These are phyloP conservation scores for Ptyas mucosa DNA, from an alignment of 2,113 vertebrate species.

Conservation along the genomic window DNA sequence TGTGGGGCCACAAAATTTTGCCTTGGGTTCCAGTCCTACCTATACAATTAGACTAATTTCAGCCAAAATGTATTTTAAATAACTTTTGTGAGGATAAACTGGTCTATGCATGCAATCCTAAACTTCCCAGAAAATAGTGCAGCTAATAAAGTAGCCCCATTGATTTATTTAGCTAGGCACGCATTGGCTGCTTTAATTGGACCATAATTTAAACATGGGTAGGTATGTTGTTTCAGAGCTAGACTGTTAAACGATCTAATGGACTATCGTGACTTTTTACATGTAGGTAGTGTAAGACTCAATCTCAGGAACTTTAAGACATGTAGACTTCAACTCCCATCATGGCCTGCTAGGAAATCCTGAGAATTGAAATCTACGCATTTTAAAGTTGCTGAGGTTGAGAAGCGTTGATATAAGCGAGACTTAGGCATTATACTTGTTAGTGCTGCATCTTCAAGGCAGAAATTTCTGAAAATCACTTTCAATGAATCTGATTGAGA, in stretches of 20 bases:
- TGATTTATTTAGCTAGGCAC: background rate
- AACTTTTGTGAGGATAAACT: background rate
- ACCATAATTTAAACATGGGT: background rate
- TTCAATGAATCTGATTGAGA: background rate
- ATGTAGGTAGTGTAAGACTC: background rate
- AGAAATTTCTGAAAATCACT: constrained; percentile 23
- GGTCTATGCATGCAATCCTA: background rate
- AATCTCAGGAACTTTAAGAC: background rate
- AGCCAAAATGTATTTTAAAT: background rate
- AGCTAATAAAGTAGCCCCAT: background rate
- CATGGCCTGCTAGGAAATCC: background rate
- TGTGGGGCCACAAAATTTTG: background rate
- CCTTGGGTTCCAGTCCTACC: background rate
- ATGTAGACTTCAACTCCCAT: background rate
- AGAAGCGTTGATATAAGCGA: background rate
- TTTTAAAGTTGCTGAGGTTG: background rate
- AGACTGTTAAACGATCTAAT: background rate
- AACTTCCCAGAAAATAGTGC: background rate
- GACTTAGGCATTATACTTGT: constrained; percentile 7
- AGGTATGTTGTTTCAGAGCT: background rate
- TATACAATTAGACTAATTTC: background rate
- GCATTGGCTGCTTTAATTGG: background rate
- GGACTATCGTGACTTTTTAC: background rate
- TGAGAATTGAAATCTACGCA: background rate
- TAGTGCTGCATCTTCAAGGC: background rate